These are phyloP conservation scores for Oenanthe oenanthe DNA, from an alignment of 2,113 vertebrate genomes.

Conservation along the genomic window DNA sequence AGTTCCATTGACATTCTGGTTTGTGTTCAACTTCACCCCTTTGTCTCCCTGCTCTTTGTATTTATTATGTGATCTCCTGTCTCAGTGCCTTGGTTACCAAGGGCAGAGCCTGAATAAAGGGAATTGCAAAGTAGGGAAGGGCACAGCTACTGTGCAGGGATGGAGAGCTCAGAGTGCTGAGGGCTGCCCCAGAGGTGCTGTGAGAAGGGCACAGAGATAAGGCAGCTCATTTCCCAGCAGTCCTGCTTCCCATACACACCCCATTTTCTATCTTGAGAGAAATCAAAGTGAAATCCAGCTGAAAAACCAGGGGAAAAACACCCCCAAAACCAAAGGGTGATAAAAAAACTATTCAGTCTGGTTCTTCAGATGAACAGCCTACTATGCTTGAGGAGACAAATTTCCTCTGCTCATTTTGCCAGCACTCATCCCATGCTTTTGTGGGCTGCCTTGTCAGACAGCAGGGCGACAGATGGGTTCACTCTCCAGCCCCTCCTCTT, in stretches of 20 bases:
- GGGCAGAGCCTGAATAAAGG: neutral
- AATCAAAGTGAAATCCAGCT: neutral
- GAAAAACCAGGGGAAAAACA: neutral
- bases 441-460: neutral
- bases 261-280: neutral
- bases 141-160: neutral
- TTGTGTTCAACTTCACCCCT: neutral
- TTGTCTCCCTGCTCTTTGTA: neutral
- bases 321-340: neutral
- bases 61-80: neutral
- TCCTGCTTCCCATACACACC: neutral
- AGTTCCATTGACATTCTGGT: neutral
- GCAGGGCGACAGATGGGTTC: conserved; percentile 23
- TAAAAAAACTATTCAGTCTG: neutral
- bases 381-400: neutral
- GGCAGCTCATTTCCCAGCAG: neutral
- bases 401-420: neutral
- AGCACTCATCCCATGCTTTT: neutral
- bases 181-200: rapidly evolving
- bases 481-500: neutral
- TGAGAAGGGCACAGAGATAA: neutral
- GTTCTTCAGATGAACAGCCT: neutral
- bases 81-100: neutral
- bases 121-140: neutral
- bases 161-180: neutral